Conservation (phyloP, 2,888 invertebrate species). For the Lucinisca nassula region DNA sequence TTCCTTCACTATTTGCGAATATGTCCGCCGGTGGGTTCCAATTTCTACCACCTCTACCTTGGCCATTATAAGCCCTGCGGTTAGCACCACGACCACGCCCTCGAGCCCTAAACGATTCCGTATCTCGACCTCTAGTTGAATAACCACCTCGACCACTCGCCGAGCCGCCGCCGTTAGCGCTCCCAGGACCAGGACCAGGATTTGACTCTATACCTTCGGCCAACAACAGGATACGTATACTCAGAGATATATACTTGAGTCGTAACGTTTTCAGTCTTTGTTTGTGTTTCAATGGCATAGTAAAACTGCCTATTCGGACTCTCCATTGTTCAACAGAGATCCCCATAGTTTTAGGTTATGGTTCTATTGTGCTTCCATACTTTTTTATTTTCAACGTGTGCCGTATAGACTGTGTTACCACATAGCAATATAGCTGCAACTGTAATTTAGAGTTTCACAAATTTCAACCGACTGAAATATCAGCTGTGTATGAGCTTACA, state of each 20-base stretch:
- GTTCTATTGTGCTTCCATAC: too few species aligned
- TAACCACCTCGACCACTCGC: too few species aligned
- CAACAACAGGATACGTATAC: background rate
- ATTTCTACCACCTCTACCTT: background rate
- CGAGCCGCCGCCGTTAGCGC: too few species aligned
- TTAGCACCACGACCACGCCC: background rate
- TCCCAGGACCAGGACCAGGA: background rate
- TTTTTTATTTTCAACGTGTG: too few species aligned
- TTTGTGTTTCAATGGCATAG: background rate
- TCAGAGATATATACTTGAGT: background rate
- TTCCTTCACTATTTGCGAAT: background rate
- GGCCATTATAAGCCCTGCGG: background rate
- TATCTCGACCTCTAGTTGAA: too few species aligned
- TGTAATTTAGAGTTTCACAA: too few species aligned
- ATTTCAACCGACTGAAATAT: too few species aligned
- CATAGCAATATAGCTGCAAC: too few species aligned
- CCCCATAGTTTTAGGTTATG: background rate
- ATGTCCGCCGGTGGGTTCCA: background rate
- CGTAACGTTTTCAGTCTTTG: background rate
- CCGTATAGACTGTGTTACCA: too few species aligned
- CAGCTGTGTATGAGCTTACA: too few species aligned
- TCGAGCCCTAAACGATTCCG: too few species aligned
- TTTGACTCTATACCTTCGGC: background rate
- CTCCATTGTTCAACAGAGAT: background rate
- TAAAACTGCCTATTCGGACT: background rate